Percentiles rank a stretch among this genome's conserved stretches.
Evolutionary conservation across 2,797 vertebrate genomes (phyloP).

Genomic region (Myotis findleyi): DNA sequence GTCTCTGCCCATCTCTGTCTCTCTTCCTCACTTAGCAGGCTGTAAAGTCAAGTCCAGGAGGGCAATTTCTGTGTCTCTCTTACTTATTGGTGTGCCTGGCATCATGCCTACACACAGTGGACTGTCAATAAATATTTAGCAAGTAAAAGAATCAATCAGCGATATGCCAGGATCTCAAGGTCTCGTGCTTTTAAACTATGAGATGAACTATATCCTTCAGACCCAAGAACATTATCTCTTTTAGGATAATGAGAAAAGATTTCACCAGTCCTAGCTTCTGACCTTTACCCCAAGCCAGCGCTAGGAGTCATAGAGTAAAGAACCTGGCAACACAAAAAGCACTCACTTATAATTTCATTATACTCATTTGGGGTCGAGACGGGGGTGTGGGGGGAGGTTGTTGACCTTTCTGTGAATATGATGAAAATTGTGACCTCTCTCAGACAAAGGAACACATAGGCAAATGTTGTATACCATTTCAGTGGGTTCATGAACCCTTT

Average conservation of each 20-base stretch:
- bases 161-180: neutral
- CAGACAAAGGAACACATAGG: constrained; percentile 54
- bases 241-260: constrained; percentile 42
- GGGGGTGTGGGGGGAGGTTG: neutral
- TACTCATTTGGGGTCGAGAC: neutral
- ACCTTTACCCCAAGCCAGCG: neutral
- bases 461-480: constrained; percentile 30
- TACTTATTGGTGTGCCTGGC: neutral
- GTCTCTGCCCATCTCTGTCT: rapidly evolving
- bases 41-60: neutral
- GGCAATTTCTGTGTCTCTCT: neutral
- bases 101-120: neutral
- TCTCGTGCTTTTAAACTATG: neutral
- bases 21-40: neutral
- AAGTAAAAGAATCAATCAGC: neutral
- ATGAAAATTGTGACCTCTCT: constrained; percentile 59
- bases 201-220: neutral
- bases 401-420: constrained; percentile 61
- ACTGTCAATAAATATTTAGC: neutral
- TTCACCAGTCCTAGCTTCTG: neutral
- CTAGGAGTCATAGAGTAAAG: constrained; percentile 12
- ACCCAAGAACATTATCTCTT: neutral
- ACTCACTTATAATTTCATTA: constrained; percentile 57
- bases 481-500: constrained; percentile 57
- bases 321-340: constrained; percentile 33